Conservation (phyloP, 2,113 vertebrate species). For the Megalops atlanticus region DNA sequence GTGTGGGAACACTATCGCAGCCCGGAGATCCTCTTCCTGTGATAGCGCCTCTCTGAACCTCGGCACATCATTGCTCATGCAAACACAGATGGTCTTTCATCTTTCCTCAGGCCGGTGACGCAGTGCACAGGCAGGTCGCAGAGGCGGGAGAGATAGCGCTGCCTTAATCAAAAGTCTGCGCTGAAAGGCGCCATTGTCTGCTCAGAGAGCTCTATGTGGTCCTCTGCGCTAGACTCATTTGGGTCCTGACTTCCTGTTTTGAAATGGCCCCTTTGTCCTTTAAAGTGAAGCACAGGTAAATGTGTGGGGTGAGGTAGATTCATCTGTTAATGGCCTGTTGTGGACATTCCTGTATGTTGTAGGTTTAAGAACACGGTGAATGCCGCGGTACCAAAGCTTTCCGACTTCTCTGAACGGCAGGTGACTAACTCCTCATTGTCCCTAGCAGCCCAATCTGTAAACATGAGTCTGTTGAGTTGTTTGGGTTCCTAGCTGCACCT, state of each 20-base stretch:
- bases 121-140: conserved; percentile 47
- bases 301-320: too few species aligned
- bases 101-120: conserved; percentile 11
- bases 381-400: neutral
- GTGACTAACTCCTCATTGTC: neutral
- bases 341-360: too few species aligned
- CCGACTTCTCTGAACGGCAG: neutral
- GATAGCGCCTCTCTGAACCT: neutral
- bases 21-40: neutral
- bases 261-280: neutral
- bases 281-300: too few species aligned
- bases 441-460: neutral
- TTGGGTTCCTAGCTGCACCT: conserved; percentile 16
- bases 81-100: conserved; percentile 39
- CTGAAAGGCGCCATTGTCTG: conserved; percentile 47
- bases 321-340: too few species aligned
- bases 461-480: neutral
- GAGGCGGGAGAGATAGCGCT: conserved; percentile 48
- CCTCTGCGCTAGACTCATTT: neutral
- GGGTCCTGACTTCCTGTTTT: neutral
- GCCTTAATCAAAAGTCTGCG: conserved; percentile 42
- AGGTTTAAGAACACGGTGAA: too few species aligned
- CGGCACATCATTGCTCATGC: conserved; percentile 27
- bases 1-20: neutral
- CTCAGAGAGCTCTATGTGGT: neutral